Conservation (phyloP, 2,888 invertebrate genomes). For the Eulithis testata region DNA sequence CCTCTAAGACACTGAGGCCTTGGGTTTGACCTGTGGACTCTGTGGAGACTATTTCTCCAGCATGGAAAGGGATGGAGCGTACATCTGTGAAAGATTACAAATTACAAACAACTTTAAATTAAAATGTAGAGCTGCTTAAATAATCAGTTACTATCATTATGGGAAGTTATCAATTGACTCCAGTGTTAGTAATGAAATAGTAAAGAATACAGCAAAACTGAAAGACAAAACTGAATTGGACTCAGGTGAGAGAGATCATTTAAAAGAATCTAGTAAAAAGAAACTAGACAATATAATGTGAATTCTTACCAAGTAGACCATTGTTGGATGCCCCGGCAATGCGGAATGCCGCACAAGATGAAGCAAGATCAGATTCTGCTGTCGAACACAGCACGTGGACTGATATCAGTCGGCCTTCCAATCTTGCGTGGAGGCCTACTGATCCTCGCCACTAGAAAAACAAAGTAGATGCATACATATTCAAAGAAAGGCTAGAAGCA, state of each 20-base stretch:
- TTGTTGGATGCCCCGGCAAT: constrained; percentile 90
- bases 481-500: neutral
- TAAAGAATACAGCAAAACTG: no score
- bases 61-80: constrained; percentile 90
- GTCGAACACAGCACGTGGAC: constrained; percentile 91
- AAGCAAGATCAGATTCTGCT: constrained; percentile 84
- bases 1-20: constrained; percentile 90
- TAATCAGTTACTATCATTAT: neutral
- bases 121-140: neutral
- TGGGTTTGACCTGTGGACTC: constrained; percentile 80
- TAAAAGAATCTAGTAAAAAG: no score
- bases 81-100: constrained; percentile 83
- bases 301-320: constrained; percentile 63
- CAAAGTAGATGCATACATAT: neutral
- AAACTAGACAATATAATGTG: no score
- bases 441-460: constrained; percentile 92
- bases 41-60: constrained; percentile 83
- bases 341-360: constrained; percentile 93
- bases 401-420: constrained; percentile 92
- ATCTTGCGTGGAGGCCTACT: constrained; percentile 87
- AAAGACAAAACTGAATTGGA: no score
- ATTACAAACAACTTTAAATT: neutral
- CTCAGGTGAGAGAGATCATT: no score
- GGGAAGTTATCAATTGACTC: no score
- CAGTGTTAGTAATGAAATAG: no score